Base-by-base conservation (phyloP, 2,113 vertebrate species). In the Xiphophorus couchianus region DNA sequence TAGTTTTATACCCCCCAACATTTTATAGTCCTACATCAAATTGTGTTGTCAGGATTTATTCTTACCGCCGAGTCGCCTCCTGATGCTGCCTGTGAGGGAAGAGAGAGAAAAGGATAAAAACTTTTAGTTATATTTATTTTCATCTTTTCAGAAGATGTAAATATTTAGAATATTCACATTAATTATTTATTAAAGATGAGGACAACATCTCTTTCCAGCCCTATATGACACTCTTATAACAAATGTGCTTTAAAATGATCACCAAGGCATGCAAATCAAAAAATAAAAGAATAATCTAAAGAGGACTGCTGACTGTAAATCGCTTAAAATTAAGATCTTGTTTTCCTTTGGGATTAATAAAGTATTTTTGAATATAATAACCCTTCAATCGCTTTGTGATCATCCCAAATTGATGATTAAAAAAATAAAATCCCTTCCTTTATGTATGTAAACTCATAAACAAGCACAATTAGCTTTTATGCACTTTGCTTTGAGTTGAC, bases 11-110 rank as follows among this genome's bases (percentile, higher is more conserved):
- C 44, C 15, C 27, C 77, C 6, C 7, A 51, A 60, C 42, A 66
- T 28, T 71, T 37, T 5, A 67, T 13, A 28, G 35, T 33, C 9
- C 8, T 22, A 62, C 64, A 79, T 3, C n/a, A 48, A 33, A 80
- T 27, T 1, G 31, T 14, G 7, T 10, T 28, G 30, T n/a, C 69
- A 0, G 7, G 35, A 54, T 15, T 39, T 42, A 54, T 66, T 11
- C 90, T 90, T 82, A 95, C 94, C 89, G 14, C 75, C 71, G 84
- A 63, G 0, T 94, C 93, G 27, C 76, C 79, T 67, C 69, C 91
- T 82, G 82, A 77, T 71, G 69, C 70, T 74, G 74, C 79, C 93
- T 94, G 69, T 35, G 3, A 61, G 30, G 14, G 19, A 72, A 5
- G 79, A 54, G 48, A 22, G 9, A n/a, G 25, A 58, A 58, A 58